phyloP scores from a whole-genome alignment of 2,113 vertebrate species.

The Brienomyrus brachyistius region DNA sequence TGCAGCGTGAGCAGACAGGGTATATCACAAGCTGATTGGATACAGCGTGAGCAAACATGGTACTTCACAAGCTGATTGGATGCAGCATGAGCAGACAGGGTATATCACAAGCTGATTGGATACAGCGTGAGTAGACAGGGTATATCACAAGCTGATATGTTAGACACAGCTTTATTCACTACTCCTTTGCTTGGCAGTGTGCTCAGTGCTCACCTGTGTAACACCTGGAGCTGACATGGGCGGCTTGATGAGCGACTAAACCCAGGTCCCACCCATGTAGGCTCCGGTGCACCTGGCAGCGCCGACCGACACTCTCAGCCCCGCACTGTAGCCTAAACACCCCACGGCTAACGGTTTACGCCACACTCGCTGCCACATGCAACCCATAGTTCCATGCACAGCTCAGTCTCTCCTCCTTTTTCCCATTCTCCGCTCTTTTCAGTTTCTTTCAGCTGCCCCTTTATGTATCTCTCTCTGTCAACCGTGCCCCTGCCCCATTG shows the following conservation, averaged over 20 bases:
- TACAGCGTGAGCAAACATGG: not conserved
- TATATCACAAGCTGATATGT: constrained; percentile 9
- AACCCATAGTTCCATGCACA: not conserved
- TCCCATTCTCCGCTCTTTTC: not conserved
- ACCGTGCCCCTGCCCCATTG: not conserved
- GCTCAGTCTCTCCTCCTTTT: not conserved
- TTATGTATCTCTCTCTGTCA: not conserved
- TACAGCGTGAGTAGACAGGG: not conserved
- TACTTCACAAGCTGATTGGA: not conserved
- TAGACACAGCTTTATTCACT: not conserved
- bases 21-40: not conserved
- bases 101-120: not conserved
- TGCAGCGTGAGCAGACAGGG: not conserved
- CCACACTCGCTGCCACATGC: not conserved
- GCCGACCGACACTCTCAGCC: not conserved
- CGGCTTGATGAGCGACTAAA: not conserved
- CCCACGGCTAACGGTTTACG: not conserved
- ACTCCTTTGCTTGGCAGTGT: constrained; percentile 7
- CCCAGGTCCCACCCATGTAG: not conserved
- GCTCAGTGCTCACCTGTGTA: constrained; percentile 12
- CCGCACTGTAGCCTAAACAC: constrained; percentile 21
- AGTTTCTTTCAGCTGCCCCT: not conserved
- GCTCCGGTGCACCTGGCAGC: not conserved
- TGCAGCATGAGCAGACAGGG: not conserved
- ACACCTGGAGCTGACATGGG: not conserved